Evolutionary conservation across 2,113 vertebrate species (phyloP), one percentile per base, ranked within the genome.

Genomic region (Gadus chalcogrammus): DNA sequence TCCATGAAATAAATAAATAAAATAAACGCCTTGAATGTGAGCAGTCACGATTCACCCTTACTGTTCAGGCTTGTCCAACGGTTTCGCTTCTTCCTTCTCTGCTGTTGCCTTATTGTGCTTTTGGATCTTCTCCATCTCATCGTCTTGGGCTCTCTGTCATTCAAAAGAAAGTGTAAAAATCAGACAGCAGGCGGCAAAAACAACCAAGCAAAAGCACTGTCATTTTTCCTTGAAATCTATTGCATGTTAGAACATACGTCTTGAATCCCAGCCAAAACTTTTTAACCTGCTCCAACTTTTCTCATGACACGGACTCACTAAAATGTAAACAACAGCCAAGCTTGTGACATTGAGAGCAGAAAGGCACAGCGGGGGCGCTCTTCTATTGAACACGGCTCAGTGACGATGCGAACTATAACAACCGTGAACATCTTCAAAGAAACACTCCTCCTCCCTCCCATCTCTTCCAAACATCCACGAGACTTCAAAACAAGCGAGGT

Each of bases 41-140:
- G 18, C 48, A 27, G 9, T 28, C 38, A 79, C 66, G 56, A 31
- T 38, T 64, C 27, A 24, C 38, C 73, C 96, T 94, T 92, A 99
- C 96, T 98, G 97, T 82, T 99, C 96, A 1, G 97, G 97, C 71
- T 99, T 98, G 87, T 98, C 97, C 88, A 99, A 86, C 56, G 94
- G 95, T 78, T 96, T 97, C 73, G 93, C 72, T 0, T 93, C 91
- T 68, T 94, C 93, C 70, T 95, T 98, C 82, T 94, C 94, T 89
- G 93, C 93, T 72, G 92, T 90, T 24, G 95, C 88, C 61, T 95
- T 93, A 20, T 95, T 83, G 24, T 99, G 95, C 73, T 95, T 97
- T 75, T 92, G 90, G 77, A 98, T 97, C 89, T 94, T 93, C 66
- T 95, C 95, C 79, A 97, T 84, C 87, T 99, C 97, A 67, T 98